Evolutionary conservation across 2,888 invertebrate genomes (phyloP).

Genomic region (Resseliella maxima): DNA sequence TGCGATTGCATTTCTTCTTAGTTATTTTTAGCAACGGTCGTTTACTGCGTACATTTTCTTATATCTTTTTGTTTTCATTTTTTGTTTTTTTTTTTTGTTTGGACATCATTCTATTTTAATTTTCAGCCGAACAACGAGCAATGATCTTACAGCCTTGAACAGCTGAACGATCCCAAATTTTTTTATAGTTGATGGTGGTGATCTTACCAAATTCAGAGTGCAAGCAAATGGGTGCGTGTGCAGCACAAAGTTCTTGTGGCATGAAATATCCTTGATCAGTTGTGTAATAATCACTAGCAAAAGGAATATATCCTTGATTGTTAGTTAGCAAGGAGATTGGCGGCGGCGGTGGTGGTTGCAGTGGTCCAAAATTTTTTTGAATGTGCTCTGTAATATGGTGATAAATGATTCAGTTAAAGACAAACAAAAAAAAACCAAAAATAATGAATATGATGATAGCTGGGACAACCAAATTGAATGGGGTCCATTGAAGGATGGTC

Average conservation of each 20-base stretch:
- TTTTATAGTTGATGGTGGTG: background rate
- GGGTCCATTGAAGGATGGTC: too few relatives aligned
- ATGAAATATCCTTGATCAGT: constrained; percentile 65
- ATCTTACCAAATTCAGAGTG: constrained; percentile 49
- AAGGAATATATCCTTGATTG: constrained; percentile 65
- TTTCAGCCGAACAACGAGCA: background rate
- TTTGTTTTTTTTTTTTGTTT: background rate
- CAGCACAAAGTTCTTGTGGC: constrained; percentile 70
- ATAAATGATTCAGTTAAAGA: too few relatives aligned
- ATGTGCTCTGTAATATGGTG: too few relatives aligned
- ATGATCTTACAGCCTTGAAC: too few relatives aligned
- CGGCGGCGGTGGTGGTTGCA: constrained; percentile 56
- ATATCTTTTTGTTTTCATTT: background rate
- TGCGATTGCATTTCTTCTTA: background rate
- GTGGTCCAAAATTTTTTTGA: too few relatives aligned
- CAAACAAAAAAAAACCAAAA: too few relatives aligned
- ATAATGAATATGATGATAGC: too few relatives aligned
- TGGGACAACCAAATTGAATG: too few relatives aligned
- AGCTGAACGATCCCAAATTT: background rate
- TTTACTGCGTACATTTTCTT: background rate
- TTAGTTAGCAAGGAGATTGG: constrained; percentile 61
- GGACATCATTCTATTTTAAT: background rate
- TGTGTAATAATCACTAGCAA: constrained; percentile 66
- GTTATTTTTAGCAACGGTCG: background rate
- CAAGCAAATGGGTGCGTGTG: constrained; percentile 66